Evolutionary conservation across 2,797 vertebrate species (phyloP).

Genomic region (Lycodopsis pacificus): DNA sequence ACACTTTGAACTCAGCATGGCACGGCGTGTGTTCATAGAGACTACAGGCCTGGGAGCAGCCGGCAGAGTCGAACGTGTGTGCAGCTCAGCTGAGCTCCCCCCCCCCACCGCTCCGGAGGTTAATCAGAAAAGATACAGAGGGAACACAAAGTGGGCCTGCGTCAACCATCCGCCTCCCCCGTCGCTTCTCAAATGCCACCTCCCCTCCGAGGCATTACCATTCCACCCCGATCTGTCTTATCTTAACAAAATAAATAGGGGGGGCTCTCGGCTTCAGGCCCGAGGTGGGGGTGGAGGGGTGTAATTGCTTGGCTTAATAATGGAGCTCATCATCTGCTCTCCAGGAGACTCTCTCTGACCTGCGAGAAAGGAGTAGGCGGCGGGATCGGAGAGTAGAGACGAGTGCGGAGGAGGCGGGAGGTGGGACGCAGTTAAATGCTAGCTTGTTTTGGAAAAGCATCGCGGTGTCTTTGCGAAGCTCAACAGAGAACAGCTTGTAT

Average conservation of each 20-base stretch:
- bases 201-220: conserved; percentile 62
- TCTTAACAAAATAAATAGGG: conserved; percentile 74
- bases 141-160: conserved; percentile 60
- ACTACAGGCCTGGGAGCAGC: conserved; percentile 26
- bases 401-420: conserved; percentile 34
- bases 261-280: conserved; percentile 33
- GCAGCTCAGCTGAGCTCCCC: conserved; percentile 42
- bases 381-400: conserved; percentile 18
- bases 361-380: conserved; percentile 48
- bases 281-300: conserved; percentile 14
- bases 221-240: conserved; percentile 71
- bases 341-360: conserved; percentile 66
- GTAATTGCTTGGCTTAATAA: conserved; percentile 75
- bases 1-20: conserved; percentile 48
- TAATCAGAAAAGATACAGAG: conserved; percentile 72
- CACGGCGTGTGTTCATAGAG: conserved; percentile 25
- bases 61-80: conserved; percentile 45
- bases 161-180: conserved; percentile 46
- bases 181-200: conserved; percentile 73
- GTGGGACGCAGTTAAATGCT: conserved; percentile 48
- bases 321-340: conserved; percentile 75
- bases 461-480: conserved; percentile 49
- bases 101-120: conserved; percentile 63
- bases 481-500: conserved; percentile 56
- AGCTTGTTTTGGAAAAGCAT: conserved; percentile 58